Conservation (phyloP, 2,113 vertebrate genomes). For the Hydropotes inermis region DNA sequence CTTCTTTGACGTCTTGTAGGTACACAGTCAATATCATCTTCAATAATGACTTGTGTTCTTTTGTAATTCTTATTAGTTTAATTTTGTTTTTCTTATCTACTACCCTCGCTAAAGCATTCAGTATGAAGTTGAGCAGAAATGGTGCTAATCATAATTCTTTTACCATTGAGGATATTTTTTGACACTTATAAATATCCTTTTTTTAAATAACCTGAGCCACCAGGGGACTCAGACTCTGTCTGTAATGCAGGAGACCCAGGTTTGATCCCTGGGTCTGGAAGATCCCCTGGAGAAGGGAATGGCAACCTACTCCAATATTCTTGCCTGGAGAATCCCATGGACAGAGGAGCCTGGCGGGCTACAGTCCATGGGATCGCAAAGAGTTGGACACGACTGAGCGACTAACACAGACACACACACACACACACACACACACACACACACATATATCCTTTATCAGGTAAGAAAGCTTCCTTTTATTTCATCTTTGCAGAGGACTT, state of each 20-base stretch:
- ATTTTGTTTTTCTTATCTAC: neutral
- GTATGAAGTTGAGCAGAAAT: no score
- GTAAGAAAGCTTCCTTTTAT: neutral
- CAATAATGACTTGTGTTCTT: neutral
- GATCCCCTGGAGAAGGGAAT: neutral
- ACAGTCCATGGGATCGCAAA: fast-evolving
- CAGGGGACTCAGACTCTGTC: neutral
- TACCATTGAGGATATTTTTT: neutral
- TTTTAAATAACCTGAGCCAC: neutral
- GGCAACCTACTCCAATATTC: neutral
- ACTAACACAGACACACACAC: neutral
- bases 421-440: no score
- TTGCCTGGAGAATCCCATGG: neutral
- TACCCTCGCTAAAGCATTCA: neutral
- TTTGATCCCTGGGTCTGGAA: neutral
- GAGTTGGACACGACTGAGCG: fast-evolving
- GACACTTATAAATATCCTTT: neutral
- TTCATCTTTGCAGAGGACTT: neutral
- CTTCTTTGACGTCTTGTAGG: neutral
- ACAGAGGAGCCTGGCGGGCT: neutral
- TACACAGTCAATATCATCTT: neutral
- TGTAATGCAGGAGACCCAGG: neutral
- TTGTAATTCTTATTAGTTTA: neutral
- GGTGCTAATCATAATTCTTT: neutral
- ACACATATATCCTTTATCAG: neutral